Percentiles rank a stretch among this genome's conserved stretches.
Conservation (phyloP, 2,888 invertebrate genomes). For the Brenthis ino region DNA sequence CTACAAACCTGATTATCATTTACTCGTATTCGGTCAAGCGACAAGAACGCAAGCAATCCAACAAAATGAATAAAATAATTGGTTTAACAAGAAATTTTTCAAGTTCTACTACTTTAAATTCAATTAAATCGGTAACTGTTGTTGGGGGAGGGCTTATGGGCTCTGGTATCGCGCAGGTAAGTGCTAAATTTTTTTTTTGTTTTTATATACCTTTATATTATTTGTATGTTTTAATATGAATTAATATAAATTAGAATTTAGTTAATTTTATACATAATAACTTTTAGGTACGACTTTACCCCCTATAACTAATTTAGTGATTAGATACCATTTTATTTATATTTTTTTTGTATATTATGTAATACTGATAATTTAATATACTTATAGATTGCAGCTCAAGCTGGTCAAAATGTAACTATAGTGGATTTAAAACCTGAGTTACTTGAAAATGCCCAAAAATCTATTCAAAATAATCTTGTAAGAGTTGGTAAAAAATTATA, state of each 20-base stretch:
- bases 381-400: slow-evolving; percentile 90
- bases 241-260: no score
- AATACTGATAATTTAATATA: neutral
- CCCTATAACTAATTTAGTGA: no score
- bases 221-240: no score
- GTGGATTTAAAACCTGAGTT: slow-evolving; percentile 89
- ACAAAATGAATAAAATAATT: slow-evolving; percentile 65
- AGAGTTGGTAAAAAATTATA: slow-evolving; percentile 91
- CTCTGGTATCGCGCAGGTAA: slow-evolving; percentile 93
- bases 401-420: slow-evolving; percentile 90
- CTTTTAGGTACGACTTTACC: no score
- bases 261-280: no score
- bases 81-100: slow-evolving; percentile 68
- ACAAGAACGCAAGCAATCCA: neutral
- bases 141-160: slow-evolving; percentile 96
- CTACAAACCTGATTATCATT: neutral
- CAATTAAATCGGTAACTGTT: slow-evolving; percentile 90
- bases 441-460: slow-evolving; percentile 86
- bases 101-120: slow-evolving; percentile 69
- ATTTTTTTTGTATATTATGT: neutral
- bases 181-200: slow-evolving; percentile 20
- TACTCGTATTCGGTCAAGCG: neutral
- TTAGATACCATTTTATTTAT: no score
- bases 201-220: neutral
- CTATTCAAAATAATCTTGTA: slow-evolving; percentile 86